A percentile compares a stretch with the other conserved stretches of the same genome.
These are phyloP conservation scores for Pseudomyrmex concolor DNA, from an alignment of 1,140 invertebrate species.

Conservation along the genomic window DNA sequence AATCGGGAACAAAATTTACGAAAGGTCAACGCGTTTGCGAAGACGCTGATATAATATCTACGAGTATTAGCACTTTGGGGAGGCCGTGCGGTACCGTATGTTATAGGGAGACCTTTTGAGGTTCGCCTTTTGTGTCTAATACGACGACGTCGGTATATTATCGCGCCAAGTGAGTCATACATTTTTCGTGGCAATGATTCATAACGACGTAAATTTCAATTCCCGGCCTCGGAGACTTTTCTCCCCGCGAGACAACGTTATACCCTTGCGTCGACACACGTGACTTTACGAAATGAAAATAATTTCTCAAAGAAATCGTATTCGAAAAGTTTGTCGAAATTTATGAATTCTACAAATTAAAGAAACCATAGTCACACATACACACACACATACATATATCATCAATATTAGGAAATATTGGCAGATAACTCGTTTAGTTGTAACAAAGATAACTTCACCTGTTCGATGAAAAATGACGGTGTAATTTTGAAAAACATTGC, in stretches of 20 bases:
- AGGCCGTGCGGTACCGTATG: slow-evolving; percentile 10
- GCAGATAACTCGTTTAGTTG: not conserved
- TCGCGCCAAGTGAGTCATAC: slow-evolving; percentile 43
- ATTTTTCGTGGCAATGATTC: slow-evolving; percentile 54
- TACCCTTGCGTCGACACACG: too few relatives aligned
- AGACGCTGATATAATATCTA: slow-evolving; percentile 50
- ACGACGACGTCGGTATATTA: slow-evolving; percentile 47
- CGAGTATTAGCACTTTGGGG: slow-evolving; percentile 52
- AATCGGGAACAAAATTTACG: slow-evolving; percentile 51
- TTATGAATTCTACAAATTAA: too few relatives aligned
- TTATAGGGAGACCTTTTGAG: slow-evolving; percentile 41
- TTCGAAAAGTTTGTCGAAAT: too few relatives aligned
- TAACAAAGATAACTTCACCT: not conserved
- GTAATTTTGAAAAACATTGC: slow-evolving; percentile 14
- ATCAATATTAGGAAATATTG: not conserved
- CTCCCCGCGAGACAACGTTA: slow-evolving; percentile 8
- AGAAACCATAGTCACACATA: too few relatives aligned
- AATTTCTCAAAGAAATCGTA: slow-evolving; percentile 17
- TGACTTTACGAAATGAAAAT: slow-evolving; percentile 45
- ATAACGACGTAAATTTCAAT: slow-evolving; percentile 58
- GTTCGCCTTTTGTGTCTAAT: slow-evolving; percentile 50
- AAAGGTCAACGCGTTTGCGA: slow-evolving; percentile 48
- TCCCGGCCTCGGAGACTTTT: slow-evolving; percentile 1
- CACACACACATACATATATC: too few relatives aligned
- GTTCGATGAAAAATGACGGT: not conserved